Evolutionary conservation across 2,888 invertebrate species (phyloP).

Genomic region (Dicycla oo): DNA sequence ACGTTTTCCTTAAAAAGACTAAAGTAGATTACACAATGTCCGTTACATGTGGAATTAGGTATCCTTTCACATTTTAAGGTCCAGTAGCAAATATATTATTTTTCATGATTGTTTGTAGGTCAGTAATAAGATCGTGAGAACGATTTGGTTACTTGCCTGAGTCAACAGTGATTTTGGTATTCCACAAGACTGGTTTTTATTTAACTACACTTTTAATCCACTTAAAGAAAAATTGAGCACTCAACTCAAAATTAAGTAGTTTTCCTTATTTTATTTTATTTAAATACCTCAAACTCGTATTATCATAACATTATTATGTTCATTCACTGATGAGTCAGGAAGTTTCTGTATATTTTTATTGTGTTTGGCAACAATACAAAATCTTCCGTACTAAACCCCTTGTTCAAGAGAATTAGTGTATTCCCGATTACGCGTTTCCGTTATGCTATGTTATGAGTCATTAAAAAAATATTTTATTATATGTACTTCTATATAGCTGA

Average conservation of each 20-base stretch:
- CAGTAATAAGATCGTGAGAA: conserved; percentile 43
- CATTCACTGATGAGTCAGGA: neutral
- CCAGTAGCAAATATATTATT: conserved; percentile 23
- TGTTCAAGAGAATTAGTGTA: conserved; percentile 16
- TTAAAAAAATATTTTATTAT: neutral
- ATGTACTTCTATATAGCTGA: neutral
- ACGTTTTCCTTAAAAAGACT: conserved; percentile 4
- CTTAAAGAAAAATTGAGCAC: conserved; percentile 9
- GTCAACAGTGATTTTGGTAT: conserved; percentile 3
- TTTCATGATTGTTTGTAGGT: conserved; percentile 46
- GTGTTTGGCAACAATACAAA: neutral
- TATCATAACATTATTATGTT: neutral
- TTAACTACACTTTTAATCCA: neutral
- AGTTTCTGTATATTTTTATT: conserved; percentile 4
- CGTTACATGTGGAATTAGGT: conserved; percentile 18
- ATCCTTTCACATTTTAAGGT: conserved; percentile 49
- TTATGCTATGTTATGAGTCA: conserved; percentile 20
- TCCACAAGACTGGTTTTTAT: conserved; percentile 7
- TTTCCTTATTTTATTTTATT: neutral
- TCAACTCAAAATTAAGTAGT: neutral
- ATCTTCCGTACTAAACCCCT: conserved; percentile 5
- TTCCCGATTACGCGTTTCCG: conserved; percentile 35
- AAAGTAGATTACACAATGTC: conserved; percentile 20
- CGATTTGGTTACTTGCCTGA: conserved; percentile 5
- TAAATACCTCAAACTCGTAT: neutral